These are phyloP conservation scores for Alauda arvensis DNA, from an alignment of 2,797 vertebrate species.

Conservation along the genomic window DNA sequence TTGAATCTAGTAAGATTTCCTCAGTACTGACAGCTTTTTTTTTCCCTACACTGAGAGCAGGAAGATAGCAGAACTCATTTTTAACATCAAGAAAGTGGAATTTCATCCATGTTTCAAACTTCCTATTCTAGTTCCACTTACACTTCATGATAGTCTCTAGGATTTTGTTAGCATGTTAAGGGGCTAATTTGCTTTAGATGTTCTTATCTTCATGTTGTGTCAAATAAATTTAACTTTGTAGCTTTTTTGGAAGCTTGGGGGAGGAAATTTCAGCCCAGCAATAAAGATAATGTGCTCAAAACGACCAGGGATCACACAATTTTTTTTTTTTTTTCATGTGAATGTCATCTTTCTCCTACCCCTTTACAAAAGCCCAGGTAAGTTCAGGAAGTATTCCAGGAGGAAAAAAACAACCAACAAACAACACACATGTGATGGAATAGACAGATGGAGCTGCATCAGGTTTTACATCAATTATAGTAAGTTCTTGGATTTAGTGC, in stretches of 20 bases:
- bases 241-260: neutral
- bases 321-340: neutral
- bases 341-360: neutral
- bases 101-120: constrained; percentile 8
- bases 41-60: neutral
- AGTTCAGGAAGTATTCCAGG: neutral
- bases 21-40: neutral
- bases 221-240: neutral
- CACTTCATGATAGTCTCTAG: neutral
- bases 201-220: neutral
- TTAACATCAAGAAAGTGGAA: neutral
- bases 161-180: neutral
- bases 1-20: constrained; percentile 14
- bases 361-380: neutral
- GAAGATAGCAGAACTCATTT: neutral
- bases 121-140: neutral
- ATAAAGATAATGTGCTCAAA: neutral
- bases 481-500: neutral
- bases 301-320: neutral
- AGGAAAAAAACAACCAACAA: neutral
- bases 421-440: neutral
- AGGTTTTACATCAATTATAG: neutral
- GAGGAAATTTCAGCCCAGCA: neutral
- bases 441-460: neutral
- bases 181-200: neutral